phyloP scores from a whole-genome alignment of 2,797 vertebrate genomes.

The Philypnodon macrostomus region DNA sequence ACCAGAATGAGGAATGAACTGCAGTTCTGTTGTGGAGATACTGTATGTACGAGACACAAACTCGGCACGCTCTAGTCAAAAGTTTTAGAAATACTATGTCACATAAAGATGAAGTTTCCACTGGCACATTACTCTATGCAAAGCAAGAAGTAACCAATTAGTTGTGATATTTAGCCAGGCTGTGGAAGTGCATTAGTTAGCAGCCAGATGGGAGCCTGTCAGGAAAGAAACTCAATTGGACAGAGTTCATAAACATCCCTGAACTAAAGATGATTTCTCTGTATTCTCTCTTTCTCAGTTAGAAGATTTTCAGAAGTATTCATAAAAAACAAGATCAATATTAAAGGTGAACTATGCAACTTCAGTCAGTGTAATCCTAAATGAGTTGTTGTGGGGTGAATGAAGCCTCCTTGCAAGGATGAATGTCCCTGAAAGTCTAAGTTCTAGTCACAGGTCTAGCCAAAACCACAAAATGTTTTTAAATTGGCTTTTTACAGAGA shows the following conservation, averaged over 20 bases:
- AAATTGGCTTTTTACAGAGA: no score
- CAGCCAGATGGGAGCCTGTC: constrained; percentile 8
- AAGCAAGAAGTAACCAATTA: constrained; percentile 5
- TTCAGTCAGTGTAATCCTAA: no score
- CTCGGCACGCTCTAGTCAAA: constrained; percentile 1
- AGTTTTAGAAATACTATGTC: not conserved
- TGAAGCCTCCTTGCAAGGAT: no score
- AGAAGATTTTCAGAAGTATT: not conserved
- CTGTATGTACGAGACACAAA: not conserved
- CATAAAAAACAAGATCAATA: no score
- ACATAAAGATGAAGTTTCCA: not conserved
- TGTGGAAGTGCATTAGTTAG: constrained; percentile 7
- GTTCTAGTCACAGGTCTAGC: no score
- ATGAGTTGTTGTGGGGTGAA: no score
- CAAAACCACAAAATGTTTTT: no score
- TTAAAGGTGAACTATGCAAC: no score
- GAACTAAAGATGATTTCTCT: constrained; percentile 1
- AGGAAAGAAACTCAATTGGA: constrained; percentile 8
- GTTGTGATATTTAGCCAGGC: constrained; percentile 8
- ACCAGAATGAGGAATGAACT: not conserved
- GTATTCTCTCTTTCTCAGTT: constrained; percentile 2
- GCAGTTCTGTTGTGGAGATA: not conserved
- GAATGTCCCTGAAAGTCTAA: no score
- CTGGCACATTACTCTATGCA: constrained; percentile 1
- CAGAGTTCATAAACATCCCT: not conserved